These are phyloP conservation scores for Brachyhypopomus gauderio DNA, from an alignment of 2,113 vertebrate genomes.

Conservation along the genomic window DNA sequence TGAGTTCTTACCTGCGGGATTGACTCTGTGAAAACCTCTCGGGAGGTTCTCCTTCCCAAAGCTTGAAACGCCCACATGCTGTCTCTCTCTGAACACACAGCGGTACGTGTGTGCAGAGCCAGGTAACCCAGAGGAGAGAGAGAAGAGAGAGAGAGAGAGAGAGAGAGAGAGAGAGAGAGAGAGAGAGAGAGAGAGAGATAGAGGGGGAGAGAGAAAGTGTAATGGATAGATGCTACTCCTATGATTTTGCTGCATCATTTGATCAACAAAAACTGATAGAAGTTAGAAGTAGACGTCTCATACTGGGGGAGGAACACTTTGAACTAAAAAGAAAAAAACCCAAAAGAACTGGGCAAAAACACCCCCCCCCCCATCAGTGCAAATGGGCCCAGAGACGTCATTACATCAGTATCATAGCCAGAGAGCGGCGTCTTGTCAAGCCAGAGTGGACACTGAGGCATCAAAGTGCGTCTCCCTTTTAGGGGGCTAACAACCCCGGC, in stretches of 20 bases:
- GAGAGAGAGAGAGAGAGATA: slow-evolving; percentile 48
- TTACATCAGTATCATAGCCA: slow-evolving; percentile 44
- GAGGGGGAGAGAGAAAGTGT: slow-evolving; percentile 41
- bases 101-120: not conserved
- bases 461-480: slow-evolving; percentile 46
- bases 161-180: slow-evolving; percentile 45
- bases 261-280: not conserved
- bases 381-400: slow-evolving; percentile 39
- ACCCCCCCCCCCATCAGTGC: slow-evolving; percentile 9
- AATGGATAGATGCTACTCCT: slow-evolving; percentile 36
- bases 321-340: not conserved
- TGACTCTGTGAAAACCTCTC: slow-evolving; percentile 72
- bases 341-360: not conserved
- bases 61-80: slow-evolving; percentile 48
- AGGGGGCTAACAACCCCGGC: slow-evolving; percentile 36
- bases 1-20: slow-evolving; percentile 69
- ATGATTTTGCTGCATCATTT: slow-evolving; percentile 12
- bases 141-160: slow-evolving; percentile 32
- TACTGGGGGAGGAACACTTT: not conserved
- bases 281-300: not conserved
- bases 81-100: slow-evolving; percentile 52
- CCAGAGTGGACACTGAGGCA: slow-evolving; percentile 29
- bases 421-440: slow-evolving; percentile 41
- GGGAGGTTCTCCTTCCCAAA: slow-evolving; percentile 60
- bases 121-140: not conserved